These are phyloP conservation scores for Orgyia antiqua DNA, from an alignment of 2,888 invertebrate genomes.

Conservation along the genomic window DNA sequence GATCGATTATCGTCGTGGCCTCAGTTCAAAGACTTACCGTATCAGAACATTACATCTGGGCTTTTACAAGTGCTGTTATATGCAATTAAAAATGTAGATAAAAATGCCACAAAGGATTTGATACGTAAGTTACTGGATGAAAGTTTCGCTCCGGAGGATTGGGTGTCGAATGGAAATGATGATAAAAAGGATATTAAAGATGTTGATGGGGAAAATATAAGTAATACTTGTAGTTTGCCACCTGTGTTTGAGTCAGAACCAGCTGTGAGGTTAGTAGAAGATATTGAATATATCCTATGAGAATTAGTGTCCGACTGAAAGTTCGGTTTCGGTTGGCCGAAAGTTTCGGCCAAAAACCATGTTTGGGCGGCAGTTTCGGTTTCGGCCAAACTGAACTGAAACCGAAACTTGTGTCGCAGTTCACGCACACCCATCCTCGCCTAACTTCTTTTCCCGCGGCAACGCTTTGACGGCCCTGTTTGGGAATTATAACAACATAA, in stretches of 20 bases:
- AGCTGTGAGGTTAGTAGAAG: constrained; percentile 66
- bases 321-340: too few species aligned
- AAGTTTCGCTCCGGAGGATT: constrained; percentile 75
- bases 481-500: too few species aligned
- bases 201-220: constrained; percentile 15
- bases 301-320: too few species aligned
- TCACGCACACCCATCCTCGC: too few species aligned
- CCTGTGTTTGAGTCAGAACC: constrained; percentile 81
- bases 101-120: constrained; percentile 68
- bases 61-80: constrained; percentile 81
- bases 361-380: too few species aligned
- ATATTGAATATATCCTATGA: too few species aligned
- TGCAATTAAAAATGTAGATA: constrained; percentile 79
- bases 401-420: too few species aligned
- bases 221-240: constrained; percentile 51
- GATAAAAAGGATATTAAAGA: constrained; percentile 30
- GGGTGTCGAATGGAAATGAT: constrained; percentile 36
- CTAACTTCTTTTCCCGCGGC: too few species aligned
- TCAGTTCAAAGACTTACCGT: constrained; percentile 85
- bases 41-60: constrained; percentile 83
- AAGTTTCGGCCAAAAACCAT: too few species aligned
- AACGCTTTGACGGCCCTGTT: too few species aligned
- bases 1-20: constrained; percentile 84
- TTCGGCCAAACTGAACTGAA: too few species aligned
- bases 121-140: constrained; percentile 81